A percentile compares a stretch with the other conserved stretches of the same genome.
phyloP scores from a whole-genome alignment of 2,113 vertebrate genomes.

The Argyrosomus japonicus region DNA sequence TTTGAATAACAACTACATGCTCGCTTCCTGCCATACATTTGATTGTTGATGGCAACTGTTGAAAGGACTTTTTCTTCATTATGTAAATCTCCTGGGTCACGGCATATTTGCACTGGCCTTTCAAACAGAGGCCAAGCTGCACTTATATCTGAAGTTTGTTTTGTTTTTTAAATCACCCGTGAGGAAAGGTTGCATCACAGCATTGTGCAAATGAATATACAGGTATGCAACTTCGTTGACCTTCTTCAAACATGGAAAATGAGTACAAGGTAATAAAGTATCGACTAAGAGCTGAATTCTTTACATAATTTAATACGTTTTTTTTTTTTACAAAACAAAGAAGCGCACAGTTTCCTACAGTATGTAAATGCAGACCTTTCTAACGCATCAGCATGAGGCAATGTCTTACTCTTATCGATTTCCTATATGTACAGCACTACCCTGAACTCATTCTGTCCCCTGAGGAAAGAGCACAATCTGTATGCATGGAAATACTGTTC shows the following conservation, averaged over 20 bases:
- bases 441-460: conserved; percentile 43
- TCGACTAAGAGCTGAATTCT: neutral
- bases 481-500: conserved; percentile 55
- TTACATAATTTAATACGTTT: neutral
- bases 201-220: conserved; percentile 1
- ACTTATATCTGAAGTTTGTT: conserved; percentile 28
- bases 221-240: neutral
- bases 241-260: neutral
- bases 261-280: neutral
- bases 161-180: neutral
- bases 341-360: neutral
- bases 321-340: neutral
- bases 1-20: conserved; percentile 52
- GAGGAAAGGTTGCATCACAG: conserved; percentile 11
- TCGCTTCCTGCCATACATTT: conserved; percentile 12
- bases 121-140: conserved; percentile 19
- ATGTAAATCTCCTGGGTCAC: conserved; percentile 47
- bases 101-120: conserved; percentile 29
- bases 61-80: conserved; percentile 51
- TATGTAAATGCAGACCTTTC: conserved; percentile 56
- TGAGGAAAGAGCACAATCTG: conserved; percentile 39
- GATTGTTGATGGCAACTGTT: conserved; percentile 57
- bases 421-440: conserved; percentile 44
- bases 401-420: conserved; percentile 61
- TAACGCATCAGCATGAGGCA: conserved; percentile 46